These are phyloP conservation scores for Microcebus murinus DNA, from an alignment of 2,113 vertebrate genomes.

Conservation along the genomic window DNA sequence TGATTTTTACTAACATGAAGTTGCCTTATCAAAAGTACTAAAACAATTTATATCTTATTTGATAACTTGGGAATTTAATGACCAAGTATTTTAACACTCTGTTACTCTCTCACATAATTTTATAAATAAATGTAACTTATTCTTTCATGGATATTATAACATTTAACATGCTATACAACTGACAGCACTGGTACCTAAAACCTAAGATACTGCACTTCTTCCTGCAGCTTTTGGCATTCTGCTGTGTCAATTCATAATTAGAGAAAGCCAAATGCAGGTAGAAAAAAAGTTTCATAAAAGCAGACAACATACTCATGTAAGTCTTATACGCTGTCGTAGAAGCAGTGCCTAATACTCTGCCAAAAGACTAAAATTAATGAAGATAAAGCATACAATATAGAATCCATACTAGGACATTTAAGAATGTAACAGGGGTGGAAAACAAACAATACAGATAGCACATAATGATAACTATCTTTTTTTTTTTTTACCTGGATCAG, in stretches of 20 bases:
- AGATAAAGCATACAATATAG: neutral
- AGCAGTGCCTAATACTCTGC: neutral
- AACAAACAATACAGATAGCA: neutral
- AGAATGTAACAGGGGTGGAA: neutral
- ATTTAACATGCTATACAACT: neutral
- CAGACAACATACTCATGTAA: neutral
- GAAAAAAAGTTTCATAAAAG: neutral
- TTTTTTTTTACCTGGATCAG: constrained; percentile 91
- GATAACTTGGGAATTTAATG: neutral
- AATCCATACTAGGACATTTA: neutral
- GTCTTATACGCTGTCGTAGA: neutral
- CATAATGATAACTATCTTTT: constrained; percentile 65
- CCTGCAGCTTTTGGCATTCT: neutral
- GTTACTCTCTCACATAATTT: neutral
- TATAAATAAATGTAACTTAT: neutral
- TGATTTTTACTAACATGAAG: constrained; percentile 28
- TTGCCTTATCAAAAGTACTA: neutral
- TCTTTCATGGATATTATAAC: neutral
- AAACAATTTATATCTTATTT: neutral
- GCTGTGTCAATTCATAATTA: neutral
- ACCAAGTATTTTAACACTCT: neutral
- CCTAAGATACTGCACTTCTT: neutral
- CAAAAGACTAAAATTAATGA: neutral
- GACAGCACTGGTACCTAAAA: neutral
- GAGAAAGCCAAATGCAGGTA: neutral